Conservation (phyloP, 1,140 invertebrate species). For the Cherax destructor region DNA sequence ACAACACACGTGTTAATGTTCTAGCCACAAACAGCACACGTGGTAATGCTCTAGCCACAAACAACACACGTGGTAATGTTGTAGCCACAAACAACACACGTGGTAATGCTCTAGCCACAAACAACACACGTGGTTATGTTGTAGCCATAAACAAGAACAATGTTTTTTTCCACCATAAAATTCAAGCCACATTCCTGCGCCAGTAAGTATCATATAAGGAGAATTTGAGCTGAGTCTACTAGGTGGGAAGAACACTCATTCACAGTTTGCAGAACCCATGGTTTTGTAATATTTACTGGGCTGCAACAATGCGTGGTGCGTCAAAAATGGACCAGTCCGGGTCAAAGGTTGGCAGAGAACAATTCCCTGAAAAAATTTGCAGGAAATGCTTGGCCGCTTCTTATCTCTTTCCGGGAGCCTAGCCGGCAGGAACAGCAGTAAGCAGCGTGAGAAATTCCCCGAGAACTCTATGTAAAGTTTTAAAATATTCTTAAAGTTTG, state of each 20-base stretch:
- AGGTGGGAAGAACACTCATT: not conserved
- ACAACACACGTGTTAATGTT: no score
- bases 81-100: no score
- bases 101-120: no score
- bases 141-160: not conserved
- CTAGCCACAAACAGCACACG: no score
- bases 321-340: constrained; percentile 44
- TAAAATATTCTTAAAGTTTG: not conserved
- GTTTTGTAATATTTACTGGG: not conserved
- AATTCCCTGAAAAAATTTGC: constrained; percentile 49
- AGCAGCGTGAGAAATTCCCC: not conserved
- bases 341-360: constrained; percentile 52
- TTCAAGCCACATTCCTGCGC: not conserved
- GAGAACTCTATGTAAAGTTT: not conserved
- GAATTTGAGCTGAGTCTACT: not conserved
- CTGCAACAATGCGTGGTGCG: constrained; percentile 8
- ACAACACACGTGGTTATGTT: no score
- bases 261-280: not conserved
- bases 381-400: constrained; percentile 54
- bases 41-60: no score
- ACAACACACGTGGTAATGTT: no score
- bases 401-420: constrained; percentile 22
- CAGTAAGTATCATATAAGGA: not conserved
- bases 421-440: not conserved
- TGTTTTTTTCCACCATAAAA: not conserved